Base-by-base conservation (phyloP, 2,888 invertebrate genomes). In the Metalampra italica region DNA sequence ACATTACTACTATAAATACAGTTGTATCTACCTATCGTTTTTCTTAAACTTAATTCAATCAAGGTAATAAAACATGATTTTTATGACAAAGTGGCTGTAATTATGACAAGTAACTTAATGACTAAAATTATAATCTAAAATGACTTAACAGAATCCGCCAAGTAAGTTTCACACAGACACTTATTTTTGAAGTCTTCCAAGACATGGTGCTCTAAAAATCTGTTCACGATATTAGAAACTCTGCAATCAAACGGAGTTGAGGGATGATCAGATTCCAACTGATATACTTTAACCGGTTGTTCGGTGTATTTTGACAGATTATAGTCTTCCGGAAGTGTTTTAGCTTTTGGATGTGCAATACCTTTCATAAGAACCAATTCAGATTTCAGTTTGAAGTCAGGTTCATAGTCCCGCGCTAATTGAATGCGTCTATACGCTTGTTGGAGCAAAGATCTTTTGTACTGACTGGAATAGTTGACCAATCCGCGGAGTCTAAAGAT, bases 151-250 rank as follows among this genome's bases (percentile, higher is more conserved):
- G 54, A 52, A 49, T 56, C 52, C 43, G 56, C 46, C 29, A 53
- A 49, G 43, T 73, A 74, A 1, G 52, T 55, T 22, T 69, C 61
- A 53, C 75, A 73, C 3, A 67, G 60, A 44, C 65, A 73, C 45
- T 60, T 66, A 29, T 62, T 66, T 30, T 66, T 59, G 34, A 66
- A 75, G 12, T 67, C 63, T 50, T 72, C 65, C 11, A 72, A 14
- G 29, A 69, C 9, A 0, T 52, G 49, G 0, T 56, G 47, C 12
- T 75, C 71, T 0, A 75, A 47, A 22, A 63, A 46, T 43, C 60
- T 64, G 45, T 78, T 78, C 0, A 79, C 52, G n/a, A 79, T 71
- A 45, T 76, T 78, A 0, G 75, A 63, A 3, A 78, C 60, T 52
- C 61, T 64, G 39, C 57, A 58, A 45, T 79, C 70, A 29, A 66